phyloP scores from a whole-genome alignment of 1,140 invertebrate species.

The Hestina assimilis region DNA sequence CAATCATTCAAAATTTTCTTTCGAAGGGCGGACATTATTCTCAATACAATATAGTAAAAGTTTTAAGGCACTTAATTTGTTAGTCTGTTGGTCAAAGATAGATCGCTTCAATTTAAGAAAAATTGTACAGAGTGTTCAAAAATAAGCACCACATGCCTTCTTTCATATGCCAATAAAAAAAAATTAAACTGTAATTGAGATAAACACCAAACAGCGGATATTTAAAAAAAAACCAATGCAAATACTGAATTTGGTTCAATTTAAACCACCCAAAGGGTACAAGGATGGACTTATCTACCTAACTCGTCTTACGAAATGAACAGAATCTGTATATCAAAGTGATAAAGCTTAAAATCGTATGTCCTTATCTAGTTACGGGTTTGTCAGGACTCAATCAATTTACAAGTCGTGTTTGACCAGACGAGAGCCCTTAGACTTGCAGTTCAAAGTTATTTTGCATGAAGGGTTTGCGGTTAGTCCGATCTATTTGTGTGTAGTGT shows the following conservation, averaged over 20 bases:
- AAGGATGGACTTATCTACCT: conserved; percentile 28
- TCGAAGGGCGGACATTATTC: background rate
- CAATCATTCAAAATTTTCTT: background rate
- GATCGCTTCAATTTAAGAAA: too few species aligned
- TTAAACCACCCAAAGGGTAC: conserved; percentile 55
- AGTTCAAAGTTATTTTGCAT: conserved; percentile 42
- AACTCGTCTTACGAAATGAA: background rate
- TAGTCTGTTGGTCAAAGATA: too few species aligned
- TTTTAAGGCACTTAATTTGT: too few species aligned
- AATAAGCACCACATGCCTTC: too few species aligned
- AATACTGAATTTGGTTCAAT: conserved; percentile 55
- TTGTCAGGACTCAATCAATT: conserved; percentile 59
- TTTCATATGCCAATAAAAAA: too few species aligned
- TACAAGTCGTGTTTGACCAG: conserved; percentile 65
- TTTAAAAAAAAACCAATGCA: conserved; percentile 50
- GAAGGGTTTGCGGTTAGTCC: conserved; percentile 32
- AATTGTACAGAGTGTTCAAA: too few species aligned
- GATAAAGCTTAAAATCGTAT: conserved; percentile 32
- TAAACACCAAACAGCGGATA: too few species aligned
- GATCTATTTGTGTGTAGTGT: conserved; percentile 27
- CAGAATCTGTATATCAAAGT: conserved; percentile 11
- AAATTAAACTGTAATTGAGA: too few species aligned
- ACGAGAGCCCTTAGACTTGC: conserved; percentile 46
- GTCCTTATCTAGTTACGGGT: conserved; percentile 14
- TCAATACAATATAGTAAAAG: background rate